Percentiles rank a stretch among this genome's conserved stretches.
These are phyloP conservation scores for Parotocinclus haroldoi DNA, from an alignment of 2,797 vertebrate genomes.

Conservation along the genomic window DNA sequence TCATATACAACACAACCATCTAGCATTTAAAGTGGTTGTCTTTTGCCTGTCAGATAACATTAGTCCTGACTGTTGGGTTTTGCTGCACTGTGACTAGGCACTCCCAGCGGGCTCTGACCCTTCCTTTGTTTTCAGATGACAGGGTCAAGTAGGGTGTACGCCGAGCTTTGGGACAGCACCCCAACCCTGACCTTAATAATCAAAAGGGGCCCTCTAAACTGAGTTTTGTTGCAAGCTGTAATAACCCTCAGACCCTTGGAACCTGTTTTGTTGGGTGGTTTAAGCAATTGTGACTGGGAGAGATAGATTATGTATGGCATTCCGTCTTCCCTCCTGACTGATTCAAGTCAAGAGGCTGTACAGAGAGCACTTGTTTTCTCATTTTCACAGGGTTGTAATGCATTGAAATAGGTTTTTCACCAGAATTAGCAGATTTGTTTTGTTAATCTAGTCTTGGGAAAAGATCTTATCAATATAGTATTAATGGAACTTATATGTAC, in stretches of 20 bases:
- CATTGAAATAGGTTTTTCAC: no score
- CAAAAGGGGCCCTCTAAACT: constrained; percentile 4
- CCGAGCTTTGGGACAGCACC: constrained; percentile 24
- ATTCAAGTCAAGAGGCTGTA: constrained; percentile 16
- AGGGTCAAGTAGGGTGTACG: constrained; percentile 68
- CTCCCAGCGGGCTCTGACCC: constrained; percentile 60
- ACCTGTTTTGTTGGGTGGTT: constrained; percentile 18
- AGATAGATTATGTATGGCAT: constrained; percentile 5
- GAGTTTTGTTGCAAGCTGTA: constrained; percentile 36
- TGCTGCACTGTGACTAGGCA: constrained; percentile 58
- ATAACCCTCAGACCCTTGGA: constrained; percentile 41
- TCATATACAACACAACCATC: constrained; percentile 17
- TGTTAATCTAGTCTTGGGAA: no score
- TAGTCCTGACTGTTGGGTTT: constrained; percentile 51
- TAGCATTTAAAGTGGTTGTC: constrained; percentile 59
- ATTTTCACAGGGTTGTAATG: no score
- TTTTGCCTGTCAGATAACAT: constrained; percentile 64
- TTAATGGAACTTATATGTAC: no score
- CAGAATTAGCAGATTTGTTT: no score
- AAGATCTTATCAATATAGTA: no score
- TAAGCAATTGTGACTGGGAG: constrained; percentile 6
- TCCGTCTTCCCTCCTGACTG: background rate
- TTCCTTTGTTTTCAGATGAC: constrained; percentile 60
- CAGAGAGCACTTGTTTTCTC: background rate
- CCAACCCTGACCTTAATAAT: constrained; percentile 23